Evolutionary conservation across 2,113 vertebrate genomes (phyloP).

Genomic region (Pycnonotus jocosus): DNA sequence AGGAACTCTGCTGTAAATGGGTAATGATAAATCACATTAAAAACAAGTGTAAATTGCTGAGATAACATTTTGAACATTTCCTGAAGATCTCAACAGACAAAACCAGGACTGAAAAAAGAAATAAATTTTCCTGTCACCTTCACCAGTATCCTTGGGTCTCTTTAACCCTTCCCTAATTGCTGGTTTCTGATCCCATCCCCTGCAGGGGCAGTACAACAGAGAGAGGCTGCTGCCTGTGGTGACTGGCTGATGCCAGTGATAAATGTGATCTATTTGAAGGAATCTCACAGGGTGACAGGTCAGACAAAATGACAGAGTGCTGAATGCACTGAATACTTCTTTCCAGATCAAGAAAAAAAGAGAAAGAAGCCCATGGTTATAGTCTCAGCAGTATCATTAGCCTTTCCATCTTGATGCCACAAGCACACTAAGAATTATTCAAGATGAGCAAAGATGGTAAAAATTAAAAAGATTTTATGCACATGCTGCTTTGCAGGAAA

Average conservation of each 20-base stretch:
- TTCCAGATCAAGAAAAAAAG: background rate
- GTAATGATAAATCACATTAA: constrained; percentile 45
- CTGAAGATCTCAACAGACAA: background rate
- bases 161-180: background rate
- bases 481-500: background rate
- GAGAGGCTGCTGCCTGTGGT: background rate
- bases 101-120: background rate
- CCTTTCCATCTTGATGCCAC: background rate
- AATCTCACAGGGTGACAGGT: background rate
- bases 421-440: background rate
- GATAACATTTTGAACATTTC: background rate
- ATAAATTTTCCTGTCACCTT: background rate
- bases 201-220: background rate
- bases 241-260: background rate
- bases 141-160: background rate
- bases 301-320: background rate
- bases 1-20: constrained; percentile 13
- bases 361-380: background rate
- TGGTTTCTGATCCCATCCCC: background rate
- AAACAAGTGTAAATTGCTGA: background rate
- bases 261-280: background rate
- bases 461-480: background rate
- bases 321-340: background rate
- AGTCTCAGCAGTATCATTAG: background rate
- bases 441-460: background rate